Conservation (phyloP, 2,797 vertebrate genomes). For the Galago senegalensis region DNA sequence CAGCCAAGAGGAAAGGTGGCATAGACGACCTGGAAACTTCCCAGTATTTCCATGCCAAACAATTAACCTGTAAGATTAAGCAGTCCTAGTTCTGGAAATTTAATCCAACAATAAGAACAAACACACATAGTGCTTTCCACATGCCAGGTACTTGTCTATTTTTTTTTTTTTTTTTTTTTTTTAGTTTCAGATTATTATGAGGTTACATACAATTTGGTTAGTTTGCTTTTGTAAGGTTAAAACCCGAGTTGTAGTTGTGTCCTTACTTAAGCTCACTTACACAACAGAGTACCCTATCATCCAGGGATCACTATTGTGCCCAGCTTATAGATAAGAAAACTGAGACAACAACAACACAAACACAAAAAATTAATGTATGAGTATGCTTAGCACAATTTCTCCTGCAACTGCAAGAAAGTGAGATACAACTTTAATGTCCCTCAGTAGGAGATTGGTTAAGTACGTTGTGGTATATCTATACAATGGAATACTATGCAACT, state of each 20-base stretch:
- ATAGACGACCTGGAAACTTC: conserved; percentile 85
- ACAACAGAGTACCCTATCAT: neutral
- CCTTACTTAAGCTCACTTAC: neutral
- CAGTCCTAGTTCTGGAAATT: neutral
- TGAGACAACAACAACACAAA: neutral
- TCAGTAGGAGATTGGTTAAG: neutral
- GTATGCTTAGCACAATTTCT: neutral
- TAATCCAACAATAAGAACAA: neutral
- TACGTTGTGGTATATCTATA: neutral
- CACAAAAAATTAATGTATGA: neutral
- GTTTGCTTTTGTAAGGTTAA: too few species aligned
- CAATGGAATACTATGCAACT: neutral
- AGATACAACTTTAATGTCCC: neutral
- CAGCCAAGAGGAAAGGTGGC: conserved; percentile 88
- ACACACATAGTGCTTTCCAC: neutral
- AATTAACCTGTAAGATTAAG: conserved; percentile 89
- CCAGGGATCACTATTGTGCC: neutral
- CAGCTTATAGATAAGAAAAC: neutral
- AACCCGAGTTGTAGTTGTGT: too few species aligned
- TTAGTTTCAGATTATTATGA: too few species aligned
- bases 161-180: too few species aligned
- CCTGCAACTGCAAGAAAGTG: neutral
- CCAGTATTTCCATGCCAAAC: conserved; percentile 93
- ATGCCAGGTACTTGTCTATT: neutral
- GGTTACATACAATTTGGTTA: too few species aligned